Evolutionary conservation across 2,113 vertebrate genomes (phyloP).

Genomic region (Epinephelus moara): DNA sequence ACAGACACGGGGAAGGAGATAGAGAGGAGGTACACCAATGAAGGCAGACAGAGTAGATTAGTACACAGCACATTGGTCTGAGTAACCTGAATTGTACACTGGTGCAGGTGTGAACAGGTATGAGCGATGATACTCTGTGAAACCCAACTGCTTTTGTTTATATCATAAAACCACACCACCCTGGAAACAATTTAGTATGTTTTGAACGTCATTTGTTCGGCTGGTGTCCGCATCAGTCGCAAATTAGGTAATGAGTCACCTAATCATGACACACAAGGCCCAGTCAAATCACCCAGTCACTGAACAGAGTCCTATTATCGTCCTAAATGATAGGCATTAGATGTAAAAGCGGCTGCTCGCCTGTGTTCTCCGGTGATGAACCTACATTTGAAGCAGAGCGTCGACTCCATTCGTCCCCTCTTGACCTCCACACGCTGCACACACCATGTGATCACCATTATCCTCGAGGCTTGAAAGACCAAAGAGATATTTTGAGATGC

Average conservation of each 20-base stretch:
- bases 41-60: slow-evolving; percentile 10
- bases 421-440: neutral
- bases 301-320: slow-evolving; percentile 1
- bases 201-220: slow-evolving; percentile 4
- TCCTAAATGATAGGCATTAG: slow-evolving; percentile 1
- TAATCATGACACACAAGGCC: neutral
- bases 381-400: neutral
- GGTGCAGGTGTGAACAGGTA: neutral
- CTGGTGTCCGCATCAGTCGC: neutral
- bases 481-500: slow-evolving; percentile 17
- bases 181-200: neutral
- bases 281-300: neutral
- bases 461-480: slow-evolving; percentile 17
- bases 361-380: neutral
- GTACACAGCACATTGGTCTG: neutral
- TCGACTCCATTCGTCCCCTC: neutral
- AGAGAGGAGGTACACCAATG: slow-evolving; percentile 1
- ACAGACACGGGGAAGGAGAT: slow-evolving; percentile 39
- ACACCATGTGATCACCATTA: neutral
- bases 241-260: slow-evolving; percentile 21
- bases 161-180: neutral
- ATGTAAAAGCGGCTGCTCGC: neutral
- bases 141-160: no score
- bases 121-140: neutral
- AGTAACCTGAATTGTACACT: neutral